Conservation (phyloP, 92 coral and sea anemone genomes). For the Nematostella vectensis region DNA sequence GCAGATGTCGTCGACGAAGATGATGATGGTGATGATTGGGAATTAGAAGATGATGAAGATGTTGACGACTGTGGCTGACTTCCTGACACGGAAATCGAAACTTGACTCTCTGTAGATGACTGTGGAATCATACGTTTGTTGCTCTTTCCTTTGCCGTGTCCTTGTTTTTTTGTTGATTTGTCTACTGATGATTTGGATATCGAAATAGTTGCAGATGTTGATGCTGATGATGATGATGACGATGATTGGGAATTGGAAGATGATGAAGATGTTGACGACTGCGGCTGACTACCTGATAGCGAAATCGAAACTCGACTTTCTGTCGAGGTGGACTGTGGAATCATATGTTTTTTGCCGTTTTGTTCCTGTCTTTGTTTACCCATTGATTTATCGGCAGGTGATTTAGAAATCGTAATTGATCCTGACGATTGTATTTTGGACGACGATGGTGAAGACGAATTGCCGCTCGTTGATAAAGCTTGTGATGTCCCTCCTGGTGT, state of each 20-base stretch:
- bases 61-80: no score
- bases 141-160: no score
- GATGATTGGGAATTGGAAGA: not conserved
- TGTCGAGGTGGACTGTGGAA: no score
- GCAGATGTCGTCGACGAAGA: constrained; percentile 2
- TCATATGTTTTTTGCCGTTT: no score
- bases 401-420: constrained; percentile 2
- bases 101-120: no score
- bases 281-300: no score
- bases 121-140: no score
- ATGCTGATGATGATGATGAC: constrained; percentile 5
- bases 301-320: no score
- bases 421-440: not conserved
- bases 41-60: not conserved
- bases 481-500: not conserved
- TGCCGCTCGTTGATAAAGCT: not conserved
- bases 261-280: not conserved
- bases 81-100: no score
- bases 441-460: not conserved
- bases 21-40: not conserved
- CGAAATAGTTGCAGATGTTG: constrained; percentile 6
- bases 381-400: not conserved
- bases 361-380: not conserved
- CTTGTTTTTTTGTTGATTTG: no score
- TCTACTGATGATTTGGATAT: not conserved